Percentiles rank a stretch among this genome's conserved stretches.
phyloP scores from a whole-genome alignment of 2,888 invertebrate genomes.

The Apotomis betuletana region DNA sequence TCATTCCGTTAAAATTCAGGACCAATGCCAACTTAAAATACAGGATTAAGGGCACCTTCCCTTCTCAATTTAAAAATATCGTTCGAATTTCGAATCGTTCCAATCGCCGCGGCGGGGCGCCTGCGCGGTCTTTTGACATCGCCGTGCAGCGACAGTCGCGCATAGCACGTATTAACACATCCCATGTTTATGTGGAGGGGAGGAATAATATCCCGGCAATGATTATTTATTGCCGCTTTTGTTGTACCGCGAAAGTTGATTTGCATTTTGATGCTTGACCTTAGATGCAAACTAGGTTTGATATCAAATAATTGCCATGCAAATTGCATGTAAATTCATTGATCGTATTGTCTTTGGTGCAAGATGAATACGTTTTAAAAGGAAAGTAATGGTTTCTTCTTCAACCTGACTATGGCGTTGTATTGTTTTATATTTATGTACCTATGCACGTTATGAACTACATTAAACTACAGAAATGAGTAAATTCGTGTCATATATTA shows the following conservation, averaged over 20 bases:
- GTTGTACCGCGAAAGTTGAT: conserved; percentile 60
- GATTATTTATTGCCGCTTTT: conserved; percentile 72
- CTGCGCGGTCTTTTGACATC: conserved; percentile 69
- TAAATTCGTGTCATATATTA: too few relatives aligned
- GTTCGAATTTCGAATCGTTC: conserved; percentile 55
- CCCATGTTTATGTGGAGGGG: conserved; percentile 67
- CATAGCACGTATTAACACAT: conserved; percentile 69
- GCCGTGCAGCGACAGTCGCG: conserved; percentile 60
- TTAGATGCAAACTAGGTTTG: conserved; percentile 32
- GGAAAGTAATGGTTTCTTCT: conserved; percentile 17
- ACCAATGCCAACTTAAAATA: too few relatives aligned
- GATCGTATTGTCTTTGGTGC: conserved; percentile 18
- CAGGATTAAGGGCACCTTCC: conserved; percentile 9
- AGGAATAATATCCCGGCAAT: conserved; percentile 69
- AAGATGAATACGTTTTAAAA: conserved; percentile 12
- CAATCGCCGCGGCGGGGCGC: conserved; percentile 70
- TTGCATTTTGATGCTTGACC: conserved; percentile 33
- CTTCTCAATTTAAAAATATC: conserved; percentile 38
- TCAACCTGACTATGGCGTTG: not conserved
- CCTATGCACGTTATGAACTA: too few relatives aligned
- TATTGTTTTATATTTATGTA: not conserved
- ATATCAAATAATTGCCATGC: conserved; percentile 32
- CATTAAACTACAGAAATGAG: too few relatives aligned
- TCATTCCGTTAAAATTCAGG: too few relatives aligned
- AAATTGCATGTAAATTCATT: conserved; percentile 12